Base-by-base conservation (phyloP, 2,113 vertebrate species). In the Myotis yumanensis region DNA sequence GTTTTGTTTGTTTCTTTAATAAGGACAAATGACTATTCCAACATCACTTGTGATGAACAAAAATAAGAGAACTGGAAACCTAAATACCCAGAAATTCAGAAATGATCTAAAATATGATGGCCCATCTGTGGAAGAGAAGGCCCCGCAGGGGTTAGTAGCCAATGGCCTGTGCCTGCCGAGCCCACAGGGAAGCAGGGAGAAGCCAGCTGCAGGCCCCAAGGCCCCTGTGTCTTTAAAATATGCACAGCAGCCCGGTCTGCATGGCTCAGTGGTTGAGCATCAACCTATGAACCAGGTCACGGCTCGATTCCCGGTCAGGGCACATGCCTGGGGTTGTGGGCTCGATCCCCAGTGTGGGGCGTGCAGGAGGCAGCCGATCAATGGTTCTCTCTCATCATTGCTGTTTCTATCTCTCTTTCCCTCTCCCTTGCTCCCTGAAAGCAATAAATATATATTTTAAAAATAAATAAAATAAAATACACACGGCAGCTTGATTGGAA, bases 111-210 rank as follows among this genome's bases (percentile, higher is more conserved):
- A 46, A 12, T 51, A 23, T 7, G 18, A 28, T 1, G n/a, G 75
- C 0, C 0, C 6, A 4, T 28, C 51, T 9, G 4, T 4, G 35
- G 1, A 10, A 62, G 48, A 54, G 48, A 52, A 51, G 52, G 5
- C 9, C 40, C 11, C 17, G 57, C 1, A 4, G 51, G 75, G 25
- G 20, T 30, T 46, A 14, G 7, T 1, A 51, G 35, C 7, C 30
- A 17, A 6, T 1, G 48, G 57, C 30, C 35, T n/a, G 23, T 12
- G n/a, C 59, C 48, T 69, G 9, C 64, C 0, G 0, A 16, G 8
- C 22, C 25, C 20, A 11, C 46, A 2, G 52, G 20, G 17, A 17
- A 0, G 28, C 77, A 81, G 22, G 59, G 23, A 28, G 40, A 43
- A 52, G 57, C 48, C 10, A 79, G 30, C 37, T 30, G 4, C 11